Conservation (phyloP, 2,888 invertebrate genomes). For the Biston stratarius region DNA sequence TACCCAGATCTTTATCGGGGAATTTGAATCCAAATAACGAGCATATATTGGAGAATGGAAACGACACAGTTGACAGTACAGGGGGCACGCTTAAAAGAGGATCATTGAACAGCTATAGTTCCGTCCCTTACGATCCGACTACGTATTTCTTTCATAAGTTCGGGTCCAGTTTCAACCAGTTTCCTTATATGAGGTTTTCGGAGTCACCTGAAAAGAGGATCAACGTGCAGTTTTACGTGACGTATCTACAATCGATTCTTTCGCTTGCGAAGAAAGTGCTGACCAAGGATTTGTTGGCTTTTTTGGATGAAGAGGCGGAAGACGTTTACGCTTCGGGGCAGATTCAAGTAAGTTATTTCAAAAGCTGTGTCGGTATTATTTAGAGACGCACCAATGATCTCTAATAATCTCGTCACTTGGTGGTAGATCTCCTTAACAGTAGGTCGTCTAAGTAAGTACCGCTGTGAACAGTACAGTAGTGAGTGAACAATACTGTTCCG, state of each 20-base stretch:
- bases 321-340: constrained; percentile 92
- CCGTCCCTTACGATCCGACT: constrained; percentile 92
- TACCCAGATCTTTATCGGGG: constrained; percentile 96
- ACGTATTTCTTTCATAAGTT: constrained; percentile 96
- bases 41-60: constrained; percentile 74
- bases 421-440: no score
- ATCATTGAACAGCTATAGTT: constrained; percentile 87
- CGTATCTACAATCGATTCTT: constrained; percentile 93
- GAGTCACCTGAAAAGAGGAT: constrained; percentile 90
- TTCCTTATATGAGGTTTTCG: constrained; percentile 92
- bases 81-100: constrained; percentile 73
- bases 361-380: background rate
- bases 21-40: constrained; percentile 90
- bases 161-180: constrained; percentile 97
- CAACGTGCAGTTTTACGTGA: constrained; percentile 90
- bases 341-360: constrained; percentile 77
- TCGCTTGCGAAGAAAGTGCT: constrained; percentile 93
- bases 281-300: constrained; percentile 92
- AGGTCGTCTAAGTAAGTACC: no score
- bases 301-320: constrained; percentile 93
- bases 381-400: no score
- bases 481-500: no score
- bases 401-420: no score
- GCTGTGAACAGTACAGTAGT: no score
- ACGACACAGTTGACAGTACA: constrained; percentile 67